Base-by-base conservation (phyloP, 2,113 vertebrate genomes). In the Bucco capensis region DNA sequence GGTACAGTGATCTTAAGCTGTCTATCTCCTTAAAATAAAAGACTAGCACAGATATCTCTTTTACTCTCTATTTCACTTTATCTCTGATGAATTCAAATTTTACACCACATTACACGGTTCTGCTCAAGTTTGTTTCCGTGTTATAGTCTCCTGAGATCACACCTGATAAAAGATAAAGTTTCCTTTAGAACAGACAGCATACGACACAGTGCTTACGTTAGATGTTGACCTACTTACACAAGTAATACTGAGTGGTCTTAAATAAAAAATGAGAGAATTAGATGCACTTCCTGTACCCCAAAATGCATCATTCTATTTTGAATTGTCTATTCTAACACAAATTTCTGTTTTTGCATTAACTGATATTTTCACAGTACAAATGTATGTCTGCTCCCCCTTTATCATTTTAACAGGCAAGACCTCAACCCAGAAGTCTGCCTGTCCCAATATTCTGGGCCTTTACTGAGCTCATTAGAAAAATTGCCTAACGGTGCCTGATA, bases 51-150 rank as follows among this genome's bases (percentile, higher is more conserved):
- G 24, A 57, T 67, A 12, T 86, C 40, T 53, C 17, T 89, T 60
- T 46, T 49, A 10, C 11, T 76, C 8, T 47, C 13, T 60, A 19
- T 65, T 79, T 80, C 30, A 33, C 15, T 56, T 2, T 50, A 25
- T 44, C 33, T 92, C 21, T 78, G 12, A 86, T 61, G 21, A 89
- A 89, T 93, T 87, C 18, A 88, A 62, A 70, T 91, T 95, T 93
- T 90, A 75, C 30, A 76, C 8, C 16, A 58, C 38, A 77, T 91
- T 90, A 70, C 58, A 73, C 23, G 81, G 31, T 62, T 81, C 56
- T 92, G 23, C 10, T 19, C 46, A 37, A 33, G 7, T 75, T 77
- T 57, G 81, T 40, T 57, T 60, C 25, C 27, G 13, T 56, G 4
- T 86, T 78, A 19, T 27, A 74, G 37, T 8, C 38, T 91, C 7